A percentile compares a stretch with the other conserved stretches of the same genome.
Evolutionary conservation across 2,113 vertebrate genomes (phyloP).

Genomic region (Heterocephalus glaber): DNA sequence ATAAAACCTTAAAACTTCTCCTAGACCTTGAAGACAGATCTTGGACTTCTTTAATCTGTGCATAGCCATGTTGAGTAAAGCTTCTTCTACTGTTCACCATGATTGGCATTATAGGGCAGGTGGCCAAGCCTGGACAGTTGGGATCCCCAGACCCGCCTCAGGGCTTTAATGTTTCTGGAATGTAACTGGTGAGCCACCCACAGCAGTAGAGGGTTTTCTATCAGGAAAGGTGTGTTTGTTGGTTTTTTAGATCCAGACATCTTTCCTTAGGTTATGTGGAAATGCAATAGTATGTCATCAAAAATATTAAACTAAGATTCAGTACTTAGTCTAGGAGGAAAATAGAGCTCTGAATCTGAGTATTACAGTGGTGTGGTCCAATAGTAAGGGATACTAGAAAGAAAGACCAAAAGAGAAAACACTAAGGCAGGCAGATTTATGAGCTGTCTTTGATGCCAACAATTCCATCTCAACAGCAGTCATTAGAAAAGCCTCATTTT

Average conservation of each 20-base stretch:
- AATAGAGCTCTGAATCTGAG: not conserved
- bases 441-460: slow-evolving; percentile 12
- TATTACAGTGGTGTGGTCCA: not conserved
- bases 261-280: slow-evolving; percentile 16
- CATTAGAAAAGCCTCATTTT: not conserved
- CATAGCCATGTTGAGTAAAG: not conserved
- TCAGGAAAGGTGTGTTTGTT: slow-evolving; percentile 1
- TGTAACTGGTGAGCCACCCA: not conserved
- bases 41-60: not conserved
- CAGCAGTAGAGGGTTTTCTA: not conserved
- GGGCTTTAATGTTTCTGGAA: not conserved
- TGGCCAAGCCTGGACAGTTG: not conserved
- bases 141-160: not conserved
- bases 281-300: not conserved
- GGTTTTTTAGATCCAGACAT: not conserved
- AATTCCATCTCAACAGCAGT: not conserved
- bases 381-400: not conserved
- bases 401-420: not conserved
- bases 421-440: not conserved
- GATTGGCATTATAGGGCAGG: not conserved
- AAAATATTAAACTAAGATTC: slow-evolving; percentile 33
- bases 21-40: not conserved
- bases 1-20: not conserved
- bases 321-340: not conserved
- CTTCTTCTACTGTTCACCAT: too few species aligned